A percentile compares a stretch with the other conserved stretches of the same genome.
phyloP scores from a whole-genome alignment of 2,888 invertebrate genomes.

The Galerucella calmariensis region DNA sequence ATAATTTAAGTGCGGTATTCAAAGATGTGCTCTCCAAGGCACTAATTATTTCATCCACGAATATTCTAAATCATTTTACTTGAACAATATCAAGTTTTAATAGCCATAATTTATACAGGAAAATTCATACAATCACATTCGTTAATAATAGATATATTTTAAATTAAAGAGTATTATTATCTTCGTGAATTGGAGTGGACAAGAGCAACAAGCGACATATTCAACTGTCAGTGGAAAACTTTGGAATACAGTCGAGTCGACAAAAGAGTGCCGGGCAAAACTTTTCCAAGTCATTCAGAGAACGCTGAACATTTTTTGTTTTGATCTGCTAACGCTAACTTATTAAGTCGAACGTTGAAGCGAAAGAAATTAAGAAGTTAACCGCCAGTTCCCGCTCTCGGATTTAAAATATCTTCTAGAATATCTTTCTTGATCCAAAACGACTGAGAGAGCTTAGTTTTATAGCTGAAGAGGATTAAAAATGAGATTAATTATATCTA shows the following conservation, averaged over 20 bases:
- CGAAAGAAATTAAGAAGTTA: conserved; percentile 53
- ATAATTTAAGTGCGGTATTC: too few relatives aligned
- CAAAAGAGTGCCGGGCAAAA: conserved; percentile 13
- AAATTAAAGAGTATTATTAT: neutral
- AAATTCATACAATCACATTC: too few relatives aligned
- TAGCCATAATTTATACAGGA: too few relatives aligned
- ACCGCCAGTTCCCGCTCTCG: conserved; percentile 50
- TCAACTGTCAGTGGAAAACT: neutral
- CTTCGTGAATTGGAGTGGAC: neutral
- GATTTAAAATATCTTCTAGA: conserved; percentile 50
- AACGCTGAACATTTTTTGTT: conserved; percentile 34
- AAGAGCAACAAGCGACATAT: conserved; percentile 9
- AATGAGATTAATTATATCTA: conserved; percentile 50
- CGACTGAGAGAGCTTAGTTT: conserved; percentile 47
- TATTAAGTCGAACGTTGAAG: conserved; percentile 48
- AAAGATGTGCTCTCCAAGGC: too few relatives aligned
- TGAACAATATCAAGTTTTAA: too few relatives aligned
- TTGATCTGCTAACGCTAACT: conserved; percentile 38
- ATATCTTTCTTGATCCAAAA: conserved; percentile 45
- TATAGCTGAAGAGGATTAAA: conserved; percentile 47
- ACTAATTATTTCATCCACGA: too few relatives aligned
- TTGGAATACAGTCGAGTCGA: conserved; percentile 6
- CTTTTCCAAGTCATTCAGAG: conserved; percentile 23
- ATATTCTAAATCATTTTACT: too few relatives aligned
- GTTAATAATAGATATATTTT: neutral